Evolutionary conservation across 2,888 invertebrate species (phyloP), one percentile per base, ranked within the genome.

Genomic region (Autographa gamma): DNA sequence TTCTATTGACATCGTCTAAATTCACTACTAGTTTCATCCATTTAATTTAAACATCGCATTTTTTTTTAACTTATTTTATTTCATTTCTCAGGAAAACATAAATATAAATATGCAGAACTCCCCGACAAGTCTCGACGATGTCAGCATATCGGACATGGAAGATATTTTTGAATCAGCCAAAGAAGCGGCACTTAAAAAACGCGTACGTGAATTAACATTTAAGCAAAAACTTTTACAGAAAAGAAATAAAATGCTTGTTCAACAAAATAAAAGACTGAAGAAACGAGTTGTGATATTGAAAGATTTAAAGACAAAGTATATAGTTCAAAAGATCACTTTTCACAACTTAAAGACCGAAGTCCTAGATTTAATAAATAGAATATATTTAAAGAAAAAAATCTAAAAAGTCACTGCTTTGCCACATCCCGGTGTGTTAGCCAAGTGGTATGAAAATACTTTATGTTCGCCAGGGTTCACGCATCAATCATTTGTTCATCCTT

Each of bases 381-480:
- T 71, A 66, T 72, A 58, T 31, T n/a, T 18, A 68, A 66, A 59
- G 34, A 65, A 65, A 25, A n/a, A 70, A 65, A 31, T 64, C 56
- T 19, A 64, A 64, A 34, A 38, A 11, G 74, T 79, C 4, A 72
- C 70, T 34, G 66, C 69, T 71, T 25, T 85, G 32, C 82, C 82
- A 38, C 82, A 82, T 67, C 81, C 81, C n/a, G 70, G 79, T 25
- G 74, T 74, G 0, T 64, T 82, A 60, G 61, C 66, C 16, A 77
- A 79, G 61, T 79, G 78, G 80, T 76, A 77, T 67, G 38, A 76
- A 60, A 77, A 70, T 54, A 63, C 43, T 25, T 58, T 63, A 32
- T 65, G 60, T 1, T 69, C 43, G 14, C 81, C 83, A 25, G 85
- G 83, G 0, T 81, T 81, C 65, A 80, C 71, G 16, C 66, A 69